Percentiles rank a stretch among this genome's conserved stretches.
Conservation (phyloP, 2,113 vertebrate genomes). For the Myiagra hebetior region DNA sequence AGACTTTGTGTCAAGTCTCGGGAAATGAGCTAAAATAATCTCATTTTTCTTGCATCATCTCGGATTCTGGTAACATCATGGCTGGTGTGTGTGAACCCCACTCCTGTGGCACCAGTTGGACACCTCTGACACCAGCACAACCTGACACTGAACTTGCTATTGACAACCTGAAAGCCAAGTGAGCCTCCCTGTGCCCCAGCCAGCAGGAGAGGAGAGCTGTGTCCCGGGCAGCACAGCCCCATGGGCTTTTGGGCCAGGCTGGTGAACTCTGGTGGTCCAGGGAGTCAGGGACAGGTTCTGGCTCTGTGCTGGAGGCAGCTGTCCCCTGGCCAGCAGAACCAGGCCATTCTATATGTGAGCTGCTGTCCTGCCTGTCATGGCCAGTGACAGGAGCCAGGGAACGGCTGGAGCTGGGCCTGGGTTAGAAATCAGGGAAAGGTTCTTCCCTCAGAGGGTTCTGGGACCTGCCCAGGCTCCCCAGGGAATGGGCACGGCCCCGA, state of each 20-base stretch:
- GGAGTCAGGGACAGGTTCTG: background rate
- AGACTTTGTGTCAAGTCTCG: background rate
- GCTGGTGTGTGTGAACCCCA: background rate
- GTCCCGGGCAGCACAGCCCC: background rate
- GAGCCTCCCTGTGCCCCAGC: rapidly evolving
- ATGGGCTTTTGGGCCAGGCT: background rate
- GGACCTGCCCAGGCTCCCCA: background rate
- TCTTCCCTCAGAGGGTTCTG: background rate
- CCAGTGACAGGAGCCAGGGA: background rate
- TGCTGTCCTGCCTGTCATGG: background rate
- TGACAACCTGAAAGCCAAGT: background rate
- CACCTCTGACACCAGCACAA: background rate
- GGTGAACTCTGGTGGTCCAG: background rate
- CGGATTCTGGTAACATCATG: background rate
- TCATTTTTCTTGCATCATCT: background rate
- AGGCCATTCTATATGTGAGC: background rate
- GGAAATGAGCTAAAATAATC: background rate
- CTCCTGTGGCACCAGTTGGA: too few relatives aligned
- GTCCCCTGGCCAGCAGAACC: background rate
- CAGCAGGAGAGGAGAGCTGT: background rate
- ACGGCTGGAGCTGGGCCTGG: background rate
- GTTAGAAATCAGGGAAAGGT: rapidly evolving
- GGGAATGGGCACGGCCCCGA: background rate
- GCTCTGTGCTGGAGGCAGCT: background rate
- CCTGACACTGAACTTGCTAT: background rate